Evolutionary conservation across 1,140 invertebrate species (phyloP), one percentile per base, ranked within the genome.

Genomic region (Arctopsyche grandis): DNA sequence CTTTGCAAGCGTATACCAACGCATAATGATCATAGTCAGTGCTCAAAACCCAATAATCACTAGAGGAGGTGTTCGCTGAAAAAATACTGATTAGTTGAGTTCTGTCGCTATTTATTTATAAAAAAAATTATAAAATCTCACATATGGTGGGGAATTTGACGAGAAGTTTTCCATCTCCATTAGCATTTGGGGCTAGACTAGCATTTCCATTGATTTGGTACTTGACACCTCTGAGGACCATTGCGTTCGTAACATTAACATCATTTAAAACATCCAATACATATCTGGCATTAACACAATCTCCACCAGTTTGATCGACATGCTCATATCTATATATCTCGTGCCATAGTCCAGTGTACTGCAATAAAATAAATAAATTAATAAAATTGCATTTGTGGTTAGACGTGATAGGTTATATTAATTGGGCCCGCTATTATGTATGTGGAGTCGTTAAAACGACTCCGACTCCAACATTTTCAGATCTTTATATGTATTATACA

Each of bases 341-440:
- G 52, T 86, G 82, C 87, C 87, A 88, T 0, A 81, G 52, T 14
- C 84, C 83, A 63, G 81, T 79, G 60, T 87, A 87, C 87, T 87
- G 79, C 76, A 85, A 80, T 46, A 85, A 80, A 69, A 43, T 29
- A 7, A 73, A 24, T n/a, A n/a, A n/a, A n/a, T n/a, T n/a, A n/a
- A n/a, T n/a, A n/a, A n/a, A n/a, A n/a, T n/a, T n/a, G n/a, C n/a
- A n/a, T n/a, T n/a, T n/a, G n/a, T n/a, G n/a, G n/a, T n/a, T n/a
- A n/a, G n/a, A n/a, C n/a, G n/a, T n/a, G n/a, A n/a, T n/a, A n/a
- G n/a, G n/a, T n/a, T n/a, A n/a, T n/a, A n/a, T n/a, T n/a, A n/a
- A n/a, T n/a, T n/a, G n/a, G n/a, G n/a, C n/a, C n/a, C n/a, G n/a
- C n/a, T n/a, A n/a, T n/a, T n/a, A n/a, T n/a, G n/a, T n/a, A n/a